Conservation (phyloP, 2,888 invertebrate species). For the Tillus elongatus region DNA sequence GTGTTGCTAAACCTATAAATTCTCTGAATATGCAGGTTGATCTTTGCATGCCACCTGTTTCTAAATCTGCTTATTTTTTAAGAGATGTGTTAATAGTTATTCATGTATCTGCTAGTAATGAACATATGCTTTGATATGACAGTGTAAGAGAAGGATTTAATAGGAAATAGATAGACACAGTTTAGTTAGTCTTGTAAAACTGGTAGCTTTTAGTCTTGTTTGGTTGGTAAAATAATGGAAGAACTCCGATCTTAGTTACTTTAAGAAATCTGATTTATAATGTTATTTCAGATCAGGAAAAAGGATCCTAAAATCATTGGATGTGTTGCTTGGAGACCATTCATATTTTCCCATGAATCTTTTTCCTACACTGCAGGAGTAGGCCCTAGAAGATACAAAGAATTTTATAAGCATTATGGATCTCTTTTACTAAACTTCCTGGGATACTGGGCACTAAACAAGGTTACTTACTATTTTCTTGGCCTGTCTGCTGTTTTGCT, state of each 20-base stretch:
- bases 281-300: constrained; percentile 49
- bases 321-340: constrained; percentile 65
- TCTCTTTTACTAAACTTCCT: constrained; percentile 46
- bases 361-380: constrained; percentile 50
- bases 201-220: no score
- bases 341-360: constrained; percentile 51
- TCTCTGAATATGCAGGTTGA: no score
- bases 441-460: constrained; percentile 52
- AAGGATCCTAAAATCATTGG: constrained; percentile 62
- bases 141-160: no score
- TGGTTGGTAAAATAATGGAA: no score
- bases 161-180: no score
- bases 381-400: constrained; percentile 42
- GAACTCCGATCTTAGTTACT: not conserved
- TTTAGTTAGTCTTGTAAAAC: no score
- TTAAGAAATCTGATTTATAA: constrained; percentile 1
- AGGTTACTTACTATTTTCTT: constrained; percentile 48
- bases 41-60: no score
- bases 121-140: no score
- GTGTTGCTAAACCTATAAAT: no score
- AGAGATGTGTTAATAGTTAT: no score
- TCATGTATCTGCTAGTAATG: no score
- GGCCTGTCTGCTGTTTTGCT: constrained; percentile 60
- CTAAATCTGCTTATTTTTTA: no score
- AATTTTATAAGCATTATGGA: constrained; percentile 42